Conservation (phyloP, 2,113 vertebrate genomes). For the Vimba vimba region DNA sequence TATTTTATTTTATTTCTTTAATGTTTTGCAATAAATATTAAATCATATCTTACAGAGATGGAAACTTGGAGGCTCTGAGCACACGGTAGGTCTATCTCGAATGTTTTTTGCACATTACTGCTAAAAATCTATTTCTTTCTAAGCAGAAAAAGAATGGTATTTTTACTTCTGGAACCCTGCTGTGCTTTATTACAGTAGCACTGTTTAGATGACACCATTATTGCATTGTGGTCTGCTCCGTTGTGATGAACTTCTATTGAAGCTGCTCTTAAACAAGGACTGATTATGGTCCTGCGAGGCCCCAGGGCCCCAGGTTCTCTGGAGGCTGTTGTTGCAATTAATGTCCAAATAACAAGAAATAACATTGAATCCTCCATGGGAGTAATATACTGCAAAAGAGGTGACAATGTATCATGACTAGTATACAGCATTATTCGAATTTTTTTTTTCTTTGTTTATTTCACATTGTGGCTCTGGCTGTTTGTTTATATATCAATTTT, state of each 20-base stretch:
- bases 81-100: background rate
- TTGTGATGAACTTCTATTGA: conserved; percentile 2
- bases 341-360: conserved; percentile 22
- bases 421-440: background rate
- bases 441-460: background rate
- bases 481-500: background rate
- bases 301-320: conserved; percentile 8
- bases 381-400: background rate
- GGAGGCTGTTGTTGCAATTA: background rate
- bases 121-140: background rate
- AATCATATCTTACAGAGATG: background rate
- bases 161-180: background rate
- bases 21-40: background rate
- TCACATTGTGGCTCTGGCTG: background rate
- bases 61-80: background rate
- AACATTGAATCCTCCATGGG: background rate
- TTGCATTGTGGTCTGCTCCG: background rate
- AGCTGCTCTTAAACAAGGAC: background rate
- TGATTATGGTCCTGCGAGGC: background rate
- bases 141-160: background rate
- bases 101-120: background rate
- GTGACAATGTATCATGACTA: background rate
- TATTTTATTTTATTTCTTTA: background rate
- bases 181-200: background rate
- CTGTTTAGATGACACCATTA: background rate